Evolutionary conservation across 2,888 invertebrate species (phyloP), one percentile per base, ranked within the genome.

Genomic region (Ectemnius continuus): DNA sequence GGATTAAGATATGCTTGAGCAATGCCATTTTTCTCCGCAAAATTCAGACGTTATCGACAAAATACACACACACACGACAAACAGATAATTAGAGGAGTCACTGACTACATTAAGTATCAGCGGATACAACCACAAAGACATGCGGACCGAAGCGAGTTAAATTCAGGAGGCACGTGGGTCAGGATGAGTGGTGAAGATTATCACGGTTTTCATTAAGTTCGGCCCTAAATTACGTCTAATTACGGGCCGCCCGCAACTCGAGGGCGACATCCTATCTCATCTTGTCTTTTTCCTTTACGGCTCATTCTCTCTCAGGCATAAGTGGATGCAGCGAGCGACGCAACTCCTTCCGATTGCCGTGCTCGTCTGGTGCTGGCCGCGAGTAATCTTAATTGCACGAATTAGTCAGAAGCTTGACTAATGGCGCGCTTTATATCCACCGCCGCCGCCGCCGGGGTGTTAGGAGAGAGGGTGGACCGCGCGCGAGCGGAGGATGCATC

Each of bases 371-470:
- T 56, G 67, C 74, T 26, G 60, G 65, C 61, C 64, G 23, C 2
- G 66, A 71, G 76, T 80, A 68, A 84, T 84, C 80, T 83, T 85
- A 86, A 86, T 86, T 85, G 83, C 85, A 79, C 83, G 83, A 85
- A 86, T 86, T 85, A 86, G 85, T 86, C 86, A 85, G 81, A 73
- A 81, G 83, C 80, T 75, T 85, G 85, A 86, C 81, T 86, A 86
- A 86, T 85, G 85, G 78, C 78, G 81, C 79, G 83, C 79, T 79
- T 86, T 83, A 80, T 66, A 75, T 78, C 70, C 75, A 76, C 73
- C 77, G 76, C 61, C 52, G 47, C 70, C 75, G 75, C 73, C 77
- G 76, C 61, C 52, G 47, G 67, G 23, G 63, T 75, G 72, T 61
- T 60, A 62, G 20, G 66, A 62, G 66, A 72, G 69, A 52, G 72